phyloP scores from a whole-genome alignment of 2,888 invertebrate genomes.

The Caenorhabditis sp. region DNA sequence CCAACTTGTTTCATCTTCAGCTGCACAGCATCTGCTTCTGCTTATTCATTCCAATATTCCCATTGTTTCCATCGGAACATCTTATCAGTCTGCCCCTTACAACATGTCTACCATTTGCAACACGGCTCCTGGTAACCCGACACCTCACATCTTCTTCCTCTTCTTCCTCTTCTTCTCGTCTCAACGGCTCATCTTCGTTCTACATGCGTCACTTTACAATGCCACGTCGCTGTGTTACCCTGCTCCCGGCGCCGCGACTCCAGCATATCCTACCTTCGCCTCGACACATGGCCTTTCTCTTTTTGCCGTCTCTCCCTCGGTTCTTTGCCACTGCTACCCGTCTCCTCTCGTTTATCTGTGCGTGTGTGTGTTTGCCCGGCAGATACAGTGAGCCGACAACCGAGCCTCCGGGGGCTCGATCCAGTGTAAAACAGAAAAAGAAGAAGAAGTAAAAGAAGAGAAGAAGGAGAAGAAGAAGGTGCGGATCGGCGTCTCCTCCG shows the following conservation, averaged over 20 bases:
- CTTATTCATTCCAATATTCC: too few relatives aligned
- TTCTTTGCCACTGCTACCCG: conserved; percentile 46
- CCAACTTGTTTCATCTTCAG: too few relatives aligned
- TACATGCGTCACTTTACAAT: conserved; percentile 54
- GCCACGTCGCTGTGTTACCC: conserved; percentile 41
- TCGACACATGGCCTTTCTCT: conserved; percentile 48
- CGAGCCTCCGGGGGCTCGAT: neutral
- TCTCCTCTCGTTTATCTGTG: conserved; percentile 39
- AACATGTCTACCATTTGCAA: too few relatives aligned
- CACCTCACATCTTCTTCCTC: conserved; percentile 22
- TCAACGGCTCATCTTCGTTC: conserved; percentile 14
- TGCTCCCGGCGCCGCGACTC: conserved; percentile 32
- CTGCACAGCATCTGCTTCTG: too few relatives aligned
- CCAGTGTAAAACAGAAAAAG: conserved; percentile 34
- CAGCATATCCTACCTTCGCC: conserved; percentile 31
- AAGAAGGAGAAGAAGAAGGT: conserved; percentile 18
- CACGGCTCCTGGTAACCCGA: conserved; percentile 23
- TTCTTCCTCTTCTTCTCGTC: too few relatives aligned
- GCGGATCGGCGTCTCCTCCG: conserved; percentile 39
- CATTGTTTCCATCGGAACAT: too few relatives aligned
- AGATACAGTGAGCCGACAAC: conserved; percentile 33
- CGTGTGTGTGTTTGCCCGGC: conserved; percentile 38
- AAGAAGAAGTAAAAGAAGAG: conserved; percentile 22
- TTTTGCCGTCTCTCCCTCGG: conserved; percentile 43
- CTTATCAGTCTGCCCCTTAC: too few relatives aligned